Percentiles rank a stretch among this genome's conserved stretches.
phyloP scores from a whole-genome alignment of 1,140 invertebrate genomes.

The Hesperophylax magnus region DNA sequence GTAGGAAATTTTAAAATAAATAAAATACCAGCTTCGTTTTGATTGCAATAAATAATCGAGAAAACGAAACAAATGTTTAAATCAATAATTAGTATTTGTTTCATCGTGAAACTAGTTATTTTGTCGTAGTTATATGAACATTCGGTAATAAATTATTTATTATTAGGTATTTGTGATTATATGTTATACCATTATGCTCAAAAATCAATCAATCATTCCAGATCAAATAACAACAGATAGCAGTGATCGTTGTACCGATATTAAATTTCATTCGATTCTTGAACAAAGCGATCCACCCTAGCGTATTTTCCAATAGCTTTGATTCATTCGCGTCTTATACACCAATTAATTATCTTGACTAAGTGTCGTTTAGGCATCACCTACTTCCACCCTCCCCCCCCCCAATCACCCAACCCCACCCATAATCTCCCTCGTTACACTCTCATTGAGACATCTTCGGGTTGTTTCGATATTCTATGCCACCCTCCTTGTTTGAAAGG shows the following conservation, averaged over 20 bases:
- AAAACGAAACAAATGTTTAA: no score
- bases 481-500: not conserved
- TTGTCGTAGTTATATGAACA: no score
- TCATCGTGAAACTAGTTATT: no score
- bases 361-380: slow-evolving; percentile 28
- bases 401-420: not conserved
- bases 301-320: slow-evolving; percentile 37
- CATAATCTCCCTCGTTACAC: not conserved
- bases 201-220: no score
- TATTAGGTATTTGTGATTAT: no score
- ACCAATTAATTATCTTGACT: slow-evolving; percentile 42
- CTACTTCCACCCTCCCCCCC: not conserved
- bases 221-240: no score
- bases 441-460: slow-evolving; percentile 39
- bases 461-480: slow-evolving; percentile 28
- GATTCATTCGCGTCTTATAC: slow-evolving; percentile 32
- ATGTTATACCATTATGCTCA: no score
- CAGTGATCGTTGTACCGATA: not conserved
- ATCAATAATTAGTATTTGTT: no score
- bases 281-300: slow-evolving; percentile 27
- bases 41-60: no score
- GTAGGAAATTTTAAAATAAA: no score
- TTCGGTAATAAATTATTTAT: no score
- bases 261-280: slow-evolving; percentile 12
- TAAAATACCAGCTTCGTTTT: no score